phyloP scores from a whole-genome alignment of 2,888 invertebrate genomes.

The Ischnus inquisitorius region DNA sequence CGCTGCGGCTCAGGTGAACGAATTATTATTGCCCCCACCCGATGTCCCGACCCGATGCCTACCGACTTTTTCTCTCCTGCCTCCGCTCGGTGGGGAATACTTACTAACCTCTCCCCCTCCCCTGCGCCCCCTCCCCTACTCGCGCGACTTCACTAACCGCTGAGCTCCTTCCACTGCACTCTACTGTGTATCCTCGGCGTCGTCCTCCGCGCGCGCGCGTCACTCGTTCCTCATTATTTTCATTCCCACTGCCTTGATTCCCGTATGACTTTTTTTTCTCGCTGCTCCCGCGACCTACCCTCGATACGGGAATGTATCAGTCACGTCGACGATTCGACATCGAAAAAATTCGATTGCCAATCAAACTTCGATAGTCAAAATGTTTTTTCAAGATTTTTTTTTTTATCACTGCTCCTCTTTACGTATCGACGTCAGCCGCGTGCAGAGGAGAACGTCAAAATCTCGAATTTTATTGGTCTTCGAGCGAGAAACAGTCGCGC shows the following conservation, averaged over 20 bases:
- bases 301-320: neutral
- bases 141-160: neutral
- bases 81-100: conserved; percentile 27
- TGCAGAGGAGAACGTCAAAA: too few relatives aligned
- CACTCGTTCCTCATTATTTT: neutral
- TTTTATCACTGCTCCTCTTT: too few relatives aligned
- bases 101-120: neutral
- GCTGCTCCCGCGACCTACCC: neutral
- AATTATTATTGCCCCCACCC: conserved; percentile 82
- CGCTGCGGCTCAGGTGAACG: conserved; percentile 80
- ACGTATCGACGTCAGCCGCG: too few relatives aligned
- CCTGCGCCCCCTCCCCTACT: conserved; percentile 35
- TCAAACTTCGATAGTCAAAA: too few relatives aligned
- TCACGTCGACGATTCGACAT: too few relatives aligned
- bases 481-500: too few relatives aligned
- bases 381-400: too few relatives aligned
- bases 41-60: conserved; percentile 42
- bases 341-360: too few relatives aligned
- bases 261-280: neutral
- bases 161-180: conserved; percentile 42
- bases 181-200: neutral
- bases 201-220: conserved; percentile 11
- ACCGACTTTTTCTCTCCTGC: conserved; percentile 39
- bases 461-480: too few relatives aligned
- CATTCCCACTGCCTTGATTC: conserved; percentile 3